Conservation (phyloP, 2,888 invertebrate species). For the Brachyopa scutellaris region DNA sequence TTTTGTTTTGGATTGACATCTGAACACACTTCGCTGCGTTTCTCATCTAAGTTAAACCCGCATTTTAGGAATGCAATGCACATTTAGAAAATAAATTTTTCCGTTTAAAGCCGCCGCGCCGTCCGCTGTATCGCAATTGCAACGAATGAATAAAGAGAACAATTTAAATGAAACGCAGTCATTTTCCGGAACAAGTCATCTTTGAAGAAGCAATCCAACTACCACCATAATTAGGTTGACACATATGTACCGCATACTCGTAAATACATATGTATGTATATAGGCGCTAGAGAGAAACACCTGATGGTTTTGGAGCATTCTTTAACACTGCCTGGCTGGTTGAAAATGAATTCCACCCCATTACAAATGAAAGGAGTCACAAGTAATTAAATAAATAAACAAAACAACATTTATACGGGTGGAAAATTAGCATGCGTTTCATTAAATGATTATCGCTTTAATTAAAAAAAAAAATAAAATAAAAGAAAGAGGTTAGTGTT, state of each 20-base stretch:
- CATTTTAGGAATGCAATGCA: too few relatives aligned
- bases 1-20: constrained; percentile 51
- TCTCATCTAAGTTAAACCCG: constrained; percentile 51
- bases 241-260: constrained; percentile 18
- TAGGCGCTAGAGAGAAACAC: constrained; percentile 41
- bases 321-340: constrained; percentile 29
- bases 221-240: constrained; percentile 56
- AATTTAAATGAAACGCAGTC: constrained; percentile 35
- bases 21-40: constrained; percentile 36
- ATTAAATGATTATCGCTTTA: constrained; percentile 59
- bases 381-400: constrained; percentile 71
- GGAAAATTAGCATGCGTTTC: constrained; percentile 65
- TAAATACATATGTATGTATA: background rate
- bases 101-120: constrained; percentile 4
- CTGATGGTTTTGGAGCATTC: constrained; percentile 47
- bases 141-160: constrained; percentile 26
- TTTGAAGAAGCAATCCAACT: constrained; percentile 37
- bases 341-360: constrained; percentile 48
- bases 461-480: constrained; percentile 15
- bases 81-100: constrained; percentile 12
- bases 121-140: background rate
- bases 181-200: constrained; percentile 53
- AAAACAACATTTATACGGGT: constrained; percentile 57
- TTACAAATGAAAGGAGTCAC: constrained; percentile 58
- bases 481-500: background rate